Evolutionary conservation across 2,888 invertebrate genomes (phyloP), one percentile per base, ranked within the genome.

Genomic region (Malthinus flaveolus): DNA sequence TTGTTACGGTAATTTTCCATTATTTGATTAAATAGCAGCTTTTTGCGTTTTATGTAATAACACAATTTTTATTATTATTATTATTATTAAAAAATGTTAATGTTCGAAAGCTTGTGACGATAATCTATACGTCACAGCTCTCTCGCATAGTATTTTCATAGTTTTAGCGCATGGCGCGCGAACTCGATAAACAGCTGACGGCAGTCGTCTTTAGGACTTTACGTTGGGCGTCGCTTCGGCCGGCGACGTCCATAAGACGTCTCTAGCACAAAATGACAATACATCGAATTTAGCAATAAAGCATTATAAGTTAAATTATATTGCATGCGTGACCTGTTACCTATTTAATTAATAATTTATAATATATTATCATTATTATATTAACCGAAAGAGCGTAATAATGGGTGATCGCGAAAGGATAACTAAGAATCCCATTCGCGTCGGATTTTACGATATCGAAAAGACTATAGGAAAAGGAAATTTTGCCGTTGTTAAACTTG

Each of bases 401-500:
- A 79, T 78, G 77, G 75, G 75, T 56, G 78, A 78, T 61, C 71
- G 77, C 42, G 78, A 78, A 61, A 74, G 78, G 69, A 74, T 75
- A 66, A 67, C 73, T 47, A 78, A 78, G 69, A 76, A 75, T 61
- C 74, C 90, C 70, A 90, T 93, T 75, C 87, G 93, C 73, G 95
- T 98, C 75, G 97, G 97, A 71, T 96, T 96, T 84, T 98, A 98
- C 81, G 95, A 97, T 81, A 95, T 98, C 79, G 96, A 96, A 81
- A 87, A 92, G 75, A 97, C 97, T 73, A 97, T 98, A 75, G 98
- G 98, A 72, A 97, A 97, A 81, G 98, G 98, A 52, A 99, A 98
- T 83, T 99, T 98, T 84, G 98, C 98, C 69, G 96, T 97, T 71
- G 98, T 99, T 72, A 97, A 97, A 82, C 84, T 97, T 78, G 98